phyloP scores from a whole-genome alignment of 2,113 vertebrate species.

The Oreocharis arfaki region DNA sequence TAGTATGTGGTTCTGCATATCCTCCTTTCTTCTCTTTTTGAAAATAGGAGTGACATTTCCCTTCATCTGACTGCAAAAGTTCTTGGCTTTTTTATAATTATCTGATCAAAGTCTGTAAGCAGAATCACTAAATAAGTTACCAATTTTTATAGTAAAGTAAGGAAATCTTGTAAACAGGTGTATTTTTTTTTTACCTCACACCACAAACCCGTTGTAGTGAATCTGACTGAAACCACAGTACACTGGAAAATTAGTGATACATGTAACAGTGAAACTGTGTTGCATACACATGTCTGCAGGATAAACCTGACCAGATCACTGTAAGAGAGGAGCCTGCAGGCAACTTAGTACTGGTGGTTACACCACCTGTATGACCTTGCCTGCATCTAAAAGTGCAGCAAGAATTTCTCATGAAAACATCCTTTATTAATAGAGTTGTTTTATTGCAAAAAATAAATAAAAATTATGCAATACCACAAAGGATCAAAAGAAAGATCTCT shows the following conservation, averaged over 20 bases:
- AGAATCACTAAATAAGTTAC: neutral
- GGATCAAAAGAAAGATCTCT: neutral
- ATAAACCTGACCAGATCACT: neutral
- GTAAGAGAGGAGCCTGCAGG: neutral
- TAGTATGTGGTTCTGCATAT: neutral
- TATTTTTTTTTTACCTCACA: neutral
- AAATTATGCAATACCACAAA: neutral
- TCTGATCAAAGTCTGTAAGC: neutral
- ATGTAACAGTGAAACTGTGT: fast-evolving
- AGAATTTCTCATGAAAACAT: neutral
- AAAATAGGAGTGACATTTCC: neutral
- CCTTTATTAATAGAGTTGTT: neutral
- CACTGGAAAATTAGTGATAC: neutral
- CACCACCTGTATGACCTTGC: neutral
- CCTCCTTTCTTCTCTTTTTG: neutral
- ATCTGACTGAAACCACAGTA: neutral
- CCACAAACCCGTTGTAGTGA: neutral
- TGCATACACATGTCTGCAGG: no score
- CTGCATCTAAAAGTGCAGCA: neutral
- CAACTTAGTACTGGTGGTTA: neutral
- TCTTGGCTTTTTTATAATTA: neutral
- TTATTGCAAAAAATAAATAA: neutral
- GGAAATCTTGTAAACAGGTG: neutral
- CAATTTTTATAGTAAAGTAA: neutral
- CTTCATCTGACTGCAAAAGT: neutral